These are phyloP conservation scores for Lamellibrachia luymesi DNA, from an alignment of 1,140 invertebrate genomes.

Conservation along the genomic window DNA sequence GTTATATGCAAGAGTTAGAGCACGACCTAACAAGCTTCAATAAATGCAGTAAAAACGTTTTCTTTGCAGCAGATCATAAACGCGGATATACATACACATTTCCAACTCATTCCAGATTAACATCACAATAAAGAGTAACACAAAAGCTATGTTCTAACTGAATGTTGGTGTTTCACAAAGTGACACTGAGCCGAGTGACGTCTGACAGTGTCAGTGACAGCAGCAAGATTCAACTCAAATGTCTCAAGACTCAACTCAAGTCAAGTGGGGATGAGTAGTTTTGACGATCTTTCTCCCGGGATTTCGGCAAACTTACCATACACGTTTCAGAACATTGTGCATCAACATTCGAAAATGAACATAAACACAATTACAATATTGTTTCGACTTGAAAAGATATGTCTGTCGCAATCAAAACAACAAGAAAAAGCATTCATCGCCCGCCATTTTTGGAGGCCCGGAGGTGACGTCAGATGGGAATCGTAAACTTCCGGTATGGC, in stretches of 20 bases:
- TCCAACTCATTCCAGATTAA: too few species aligned
- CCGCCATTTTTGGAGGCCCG: neutral
- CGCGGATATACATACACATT: too few species aligned
- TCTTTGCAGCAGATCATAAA: too few species aligned
- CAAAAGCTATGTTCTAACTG: neutral
- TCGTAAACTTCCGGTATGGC: constrained; percentile 3
- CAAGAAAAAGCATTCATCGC: neutral
- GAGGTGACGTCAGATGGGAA: neutral
- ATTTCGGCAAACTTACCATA: neutral
- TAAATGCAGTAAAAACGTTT: too few species aligned
- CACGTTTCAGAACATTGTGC: neutral
- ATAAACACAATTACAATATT: neutral
- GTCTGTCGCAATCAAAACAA: neutral
- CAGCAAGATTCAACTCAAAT: neutral
- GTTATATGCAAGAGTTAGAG: too few species aligned
- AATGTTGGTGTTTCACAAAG: neutral
- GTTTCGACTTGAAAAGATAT: neutral
- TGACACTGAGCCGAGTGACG: neutral
- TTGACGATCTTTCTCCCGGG: neutral
- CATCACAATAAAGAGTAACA: too few species aligned
- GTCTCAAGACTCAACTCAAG: neutral
- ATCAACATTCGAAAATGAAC: neutral
- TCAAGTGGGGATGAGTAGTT: neutral
- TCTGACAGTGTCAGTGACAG: neutral
- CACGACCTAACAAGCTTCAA: too few species aligned